phyloP scores from a whole-genome alignment of 1,140 invertebrate genomes.

The Neodiprion virginianus region DNA sequence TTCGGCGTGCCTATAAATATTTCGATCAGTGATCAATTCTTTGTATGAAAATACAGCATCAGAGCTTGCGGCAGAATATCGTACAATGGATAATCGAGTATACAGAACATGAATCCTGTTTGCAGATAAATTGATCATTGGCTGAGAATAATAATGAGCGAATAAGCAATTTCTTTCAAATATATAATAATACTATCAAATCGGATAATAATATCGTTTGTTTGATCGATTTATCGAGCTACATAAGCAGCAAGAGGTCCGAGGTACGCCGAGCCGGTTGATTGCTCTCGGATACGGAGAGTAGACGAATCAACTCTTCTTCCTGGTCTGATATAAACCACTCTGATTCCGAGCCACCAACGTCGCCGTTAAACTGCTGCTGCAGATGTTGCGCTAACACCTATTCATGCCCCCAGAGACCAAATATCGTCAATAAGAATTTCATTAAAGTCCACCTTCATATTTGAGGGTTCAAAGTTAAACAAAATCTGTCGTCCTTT shows the following conservation, averaged over 20 bases:
- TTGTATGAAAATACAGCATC: too few relatives aligned
- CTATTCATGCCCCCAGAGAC: slow-evolving; percentile 49
- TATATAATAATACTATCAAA: not conserved
- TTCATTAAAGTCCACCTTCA: slow-evolving; percentile 51
- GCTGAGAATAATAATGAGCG: not conserved
- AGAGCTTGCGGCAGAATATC: too few relatives aligned
- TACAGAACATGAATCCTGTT: too few relatives aligned
- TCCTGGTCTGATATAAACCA: slow-evolving; percentile 83
- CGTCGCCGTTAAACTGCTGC: slow-evolving; percentile 55
- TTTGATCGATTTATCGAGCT: slow-evolving; percentile 25
- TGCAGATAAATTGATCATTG: too few relatives aligned
- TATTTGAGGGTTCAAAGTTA: not conserved
- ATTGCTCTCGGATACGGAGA: slow-evolving; percentile 57
- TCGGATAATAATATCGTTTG: not conserved
- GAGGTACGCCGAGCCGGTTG: slow-evolving; percentile 53
- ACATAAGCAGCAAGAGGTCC: slow-evolving; percentile 58
- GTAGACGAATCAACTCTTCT: slow-evolving; percentile 77
- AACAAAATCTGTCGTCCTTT: too few relatives aligned
- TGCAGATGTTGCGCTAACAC: slow-evolving; percentile 56
- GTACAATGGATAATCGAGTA: too few relatives aligned
- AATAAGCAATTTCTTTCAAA: not conserved
- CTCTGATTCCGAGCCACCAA: slow-evolving; percentile 73
- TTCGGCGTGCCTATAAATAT: too few relatives aligned
- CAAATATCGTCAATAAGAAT: slow-evolving; percentile 54
- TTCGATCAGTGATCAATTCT: too few relatives aligned